These are phyloP conservation scores for Rhabdornis inornatus DNA, from an alignment of 2,113 vertebrate genomes.

Conservation along the genomic window DNA sequence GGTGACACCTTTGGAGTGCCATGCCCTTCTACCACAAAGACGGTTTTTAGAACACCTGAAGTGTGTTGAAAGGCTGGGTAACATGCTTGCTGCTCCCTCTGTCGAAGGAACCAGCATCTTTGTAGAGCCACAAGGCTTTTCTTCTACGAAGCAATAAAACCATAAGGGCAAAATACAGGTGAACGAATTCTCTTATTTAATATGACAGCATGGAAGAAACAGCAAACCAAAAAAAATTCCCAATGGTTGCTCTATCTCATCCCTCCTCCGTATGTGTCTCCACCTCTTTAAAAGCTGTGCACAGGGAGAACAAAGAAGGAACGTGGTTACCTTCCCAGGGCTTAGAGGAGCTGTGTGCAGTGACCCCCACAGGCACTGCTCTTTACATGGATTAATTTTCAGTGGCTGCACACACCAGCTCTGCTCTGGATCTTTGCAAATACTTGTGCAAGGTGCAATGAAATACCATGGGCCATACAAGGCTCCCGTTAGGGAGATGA, in stretches of 20 bases:
- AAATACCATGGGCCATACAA: background rate
- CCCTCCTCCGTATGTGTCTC: background rate
- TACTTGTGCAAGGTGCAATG: background rate
- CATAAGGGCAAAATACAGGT: background rate
- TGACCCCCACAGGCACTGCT: background rate
- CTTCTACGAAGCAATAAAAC: background rate
- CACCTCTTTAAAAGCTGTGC: background rate
- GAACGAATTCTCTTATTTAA: background rate
- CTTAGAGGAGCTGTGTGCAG: background rate
- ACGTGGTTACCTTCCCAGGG: accelerated
- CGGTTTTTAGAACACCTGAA: background rate
- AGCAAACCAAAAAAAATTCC: background rate
- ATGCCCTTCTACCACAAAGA: background rate
- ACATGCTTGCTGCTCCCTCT: background rate
- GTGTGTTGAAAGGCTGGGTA: background rate
- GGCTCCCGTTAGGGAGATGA: accelerated
- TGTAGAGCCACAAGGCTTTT: background rate
- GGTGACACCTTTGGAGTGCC: background rate
- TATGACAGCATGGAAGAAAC: background rate
- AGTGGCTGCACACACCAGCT: accelerated
- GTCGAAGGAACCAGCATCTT: background rate
- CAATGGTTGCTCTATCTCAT: background rate
- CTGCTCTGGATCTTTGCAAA: background rate
- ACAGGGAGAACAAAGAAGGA: background rate
- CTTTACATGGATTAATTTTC: background rate